Conservation (phyloP, 2,888 invertebrate species). For the Lasioglossum zephyrum region DNA sequence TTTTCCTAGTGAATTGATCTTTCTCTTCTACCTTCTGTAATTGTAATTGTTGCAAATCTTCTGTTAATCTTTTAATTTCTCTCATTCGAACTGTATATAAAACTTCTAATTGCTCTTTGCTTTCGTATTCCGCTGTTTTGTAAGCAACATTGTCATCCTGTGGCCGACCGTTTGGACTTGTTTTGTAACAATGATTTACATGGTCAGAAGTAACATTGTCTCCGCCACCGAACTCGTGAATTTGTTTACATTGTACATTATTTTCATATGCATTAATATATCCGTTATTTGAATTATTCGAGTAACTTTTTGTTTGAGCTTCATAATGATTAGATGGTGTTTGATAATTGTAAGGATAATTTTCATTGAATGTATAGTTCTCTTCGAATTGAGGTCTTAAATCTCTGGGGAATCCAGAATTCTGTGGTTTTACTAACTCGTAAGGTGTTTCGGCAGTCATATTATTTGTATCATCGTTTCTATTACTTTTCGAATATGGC, state of each 20-base stretch:
- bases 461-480: slow-evolving; percentile 55
- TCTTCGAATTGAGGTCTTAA: slow-evolving; percentile 65
- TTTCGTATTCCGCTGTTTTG: slow-evolving; percentile 76
- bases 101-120: slow-evolving; percentile 83
- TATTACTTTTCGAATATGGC: slow-evolving; percentile 69
- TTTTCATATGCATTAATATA: slow-evolving; percentile 76
- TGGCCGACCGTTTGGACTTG: slow-evolving; percentile 76
- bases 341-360: slow-evolving; percentile 76
- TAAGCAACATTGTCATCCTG: slow-evolving; percentile 72
- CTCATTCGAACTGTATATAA: slow-evolving; percentile 83
- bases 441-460: slow-evolving; percentile 72
- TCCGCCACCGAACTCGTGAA: slow-evolving; percentile 72
- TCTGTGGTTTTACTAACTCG: slow-evolving; percentile 73
- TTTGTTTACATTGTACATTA: slow-evolving; percentile 69
- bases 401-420: slow-evolving; percentile 67
- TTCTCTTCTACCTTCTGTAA: slow-evolving; percentile 77
- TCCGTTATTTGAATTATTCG: slow-evolving; percentile 79
- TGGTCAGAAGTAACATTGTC: slow-evolving; percentile 77
- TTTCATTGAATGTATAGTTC: slow-evolving; percentile 70
- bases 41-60: slow-evolving; percentile 75
- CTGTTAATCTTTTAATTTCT: slow-evolving; percentile 79
- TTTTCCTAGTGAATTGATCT: slow-evolving; percentile 86
- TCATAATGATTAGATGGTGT: slow-evolving; percentile 80
- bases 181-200: slow-evolving; percentile 77
- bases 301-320: slow-evolving; percentile 69